Evolutionary conservation across 1,140 invertebrate species (phyloP).

Genomic region (Fopius arisanus): DNA sequence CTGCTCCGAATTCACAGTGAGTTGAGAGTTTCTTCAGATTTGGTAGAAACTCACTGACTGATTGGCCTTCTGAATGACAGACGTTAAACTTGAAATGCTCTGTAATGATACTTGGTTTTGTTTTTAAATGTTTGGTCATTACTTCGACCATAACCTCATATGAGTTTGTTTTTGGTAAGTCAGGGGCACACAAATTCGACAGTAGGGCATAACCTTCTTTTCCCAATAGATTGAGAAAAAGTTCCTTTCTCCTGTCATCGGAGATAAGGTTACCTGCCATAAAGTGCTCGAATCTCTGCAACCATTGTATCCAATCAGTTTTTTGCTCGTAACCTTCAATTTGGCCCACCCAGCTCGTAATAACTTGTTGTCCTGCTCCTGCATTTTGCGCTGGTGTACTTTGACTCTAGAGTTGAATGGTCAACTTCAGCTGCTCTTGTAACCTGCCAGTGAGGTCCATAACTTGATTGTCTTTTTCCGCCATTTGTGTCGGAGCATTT

Average conservation of each 20-base stretch:
- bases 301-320: background rate
- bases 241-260: background rate
- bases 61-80: background rate
- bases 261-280: background rate
- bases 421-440: too few species aligned
- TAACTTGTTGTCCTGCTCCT: too few species aligned
- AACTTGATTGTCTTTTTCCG: too few species aligned
- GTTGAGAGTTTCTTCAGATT: conserved; percentile 40
- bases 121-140: background rate
- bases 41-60: conserved; percentile 26
- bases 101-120: background rate
- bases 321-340: background rate
- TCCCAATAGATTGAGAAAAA: background rate
- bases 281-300: background rate
- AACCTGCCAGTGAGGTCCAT: too few species aligned
- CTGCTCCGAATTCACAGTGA: conserved; percentile 43
- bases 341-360: too few species aligned
- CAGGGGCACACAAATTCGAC: background rate
- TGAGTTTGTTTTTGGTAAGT: background rate
- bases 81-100: background rate
- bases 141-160: background rate
- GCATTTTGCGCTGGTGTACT: too few species aligned
- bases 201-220: background rate
- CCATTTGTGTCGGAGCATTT: too few species aligned
- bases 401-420: too few species aligned